Conservation (phyloP, 2,888 invertebrate genomes). For the Nezara viridula region DNA sequence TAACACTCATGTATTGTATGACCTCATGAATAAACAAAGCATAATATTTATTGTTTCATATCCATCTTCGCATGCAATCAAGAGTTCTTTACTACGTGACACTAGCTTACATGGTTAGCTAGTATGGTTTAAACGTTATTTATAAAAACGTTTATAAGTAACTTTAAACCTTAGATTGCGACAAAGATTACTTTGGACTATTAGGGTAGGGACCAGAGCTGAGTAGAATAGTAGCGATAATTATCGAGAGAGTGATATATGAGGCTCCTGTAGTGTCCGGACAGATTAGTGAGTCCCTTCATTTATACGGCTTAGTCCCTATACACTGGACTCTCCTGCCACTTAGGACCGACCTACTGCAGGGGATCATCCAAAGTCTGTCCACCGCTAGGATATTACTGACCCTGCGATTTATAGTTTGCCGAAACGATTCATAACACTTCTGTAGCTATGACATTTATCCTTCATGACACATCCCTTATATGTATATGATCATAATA, state of each 20-base stretch:
- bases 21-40: too few species aligned
- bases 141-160: too few species aligned
- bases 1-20: too few species aligned
- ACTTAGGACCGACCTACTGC: conserved; percentile 2
- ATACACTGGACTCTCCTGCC: not conserved
- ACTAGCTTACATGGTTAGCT: too few species aligned
- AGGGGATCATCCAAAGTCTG: conserved; percentile 6
- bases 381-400: not conserved
- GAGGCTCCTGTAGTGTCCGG: not conserved
- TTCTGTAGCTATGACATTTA: not conserved
- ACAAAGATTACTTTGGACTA: not conserved
- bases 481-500: not conserved
- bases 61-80: too few species aligned
- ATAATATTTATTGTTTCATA: too few species aligned
- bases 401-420: not conserved
- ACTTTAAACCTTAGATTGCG: not conserved
- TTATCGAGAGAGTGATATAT: conserved; percentile 50
- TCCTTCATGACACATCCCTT: not conserved
- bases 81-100: too few species aligned
- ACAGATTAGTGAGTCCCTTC: conserved; percentile 40
- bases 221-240: conserved; percentile 11
- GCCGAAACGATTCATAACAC: not conserved
- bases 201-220: not conserved
- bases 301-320: conserved; percentile 53
- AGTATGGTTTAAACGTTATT: too few species aligned